phyloP scores from a whole-genome alignment of 2,888 invertebrate genomes.

The Drosophila fungiperda region DNA sequence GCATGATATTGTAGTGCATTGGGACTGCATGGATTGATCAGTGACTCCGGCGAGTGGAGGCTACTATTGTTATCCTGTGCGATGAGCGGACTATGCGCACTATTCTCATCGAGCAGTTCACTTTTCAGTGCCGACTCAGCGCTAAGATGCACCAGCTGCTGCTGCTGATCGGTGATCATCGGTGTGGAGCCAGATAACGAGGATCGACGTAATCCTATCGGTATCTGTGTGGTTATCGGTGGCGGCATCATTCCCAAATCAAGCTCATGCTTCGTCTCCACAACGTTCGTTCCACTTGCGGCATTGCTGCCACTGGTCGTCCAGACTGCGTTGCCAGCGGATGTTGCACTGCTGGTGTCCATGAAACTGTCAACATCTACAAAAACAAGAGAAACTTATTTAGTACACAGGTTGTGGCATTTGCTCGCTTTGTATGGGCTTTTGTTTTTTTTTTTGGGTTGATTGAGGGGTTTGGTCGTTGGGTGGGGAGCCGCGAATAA shows the following conservation, averaged over 20 bases:
- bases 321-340: constrained; percentile 21
- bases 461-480: background rate
- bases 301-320: constrained; percentile 7
- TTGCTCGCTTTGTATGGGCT: background rate
- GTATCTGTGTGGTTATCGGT: constrained; percentile 87
- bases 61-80: constrained; percentile 46
- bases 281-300: constrained; percentile 60
- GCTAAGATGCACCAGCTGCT: constrained; percentile 72
- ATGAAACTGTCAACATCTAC: constrained; percentile 82
- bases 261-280: constrained; percentile 86
- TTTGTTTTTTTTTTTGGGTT: constrained; percentile 1
- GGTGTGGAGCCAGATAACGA: constrained; percentile 86
- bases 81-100: constrained; percentile 86
- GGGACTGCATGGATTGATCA: constrained; percentile 81
- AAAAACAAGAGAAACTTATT: constrained; percentile 70
- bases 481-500: background rate
- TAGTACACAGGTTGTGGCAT: constrained; percentile 56
- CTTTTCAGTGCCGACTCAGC: constrained; percentile 87
- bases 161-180: constrained; percentile 82
- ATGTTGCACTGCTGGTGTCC: constrained; percentile 68
- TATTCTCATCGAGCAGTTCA: constrained; percentile 90
- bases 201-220: constrained; percentile 88
- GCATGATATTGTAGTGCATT: constrained; percentile 71
- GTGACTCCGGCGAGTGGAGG: constrained; percentile 77
- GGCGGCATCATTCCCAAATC: constrained; percentile 90